phyloP scores from a whole-genome alignment of 2,797 vertebrate genomes.

The Notolepis coatsorum region DNA sequence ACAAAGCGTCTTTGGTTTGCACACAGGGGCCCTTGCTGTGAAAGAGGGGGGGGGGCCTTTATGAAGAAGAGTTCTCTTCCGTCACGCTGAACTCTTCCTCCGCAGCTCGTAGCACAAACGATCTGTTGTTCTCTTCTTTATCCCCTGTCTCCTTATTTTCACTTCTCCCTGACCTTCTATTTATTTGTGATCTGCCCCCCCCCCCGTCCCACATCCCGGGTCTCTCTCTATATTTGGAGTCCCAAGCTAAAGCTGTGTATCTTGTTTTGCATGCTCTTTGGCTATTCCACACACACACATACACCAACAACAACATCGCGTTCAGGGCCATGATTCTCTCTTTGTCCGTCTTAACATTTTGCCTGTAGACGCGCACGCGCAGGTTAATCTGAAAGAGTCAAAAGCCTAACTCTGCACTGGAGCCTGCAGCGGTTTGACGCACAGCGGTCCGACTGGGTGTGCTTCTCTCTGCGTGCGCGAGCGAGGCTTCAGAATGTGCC shows the following conservation, averaged over 20 bases:
- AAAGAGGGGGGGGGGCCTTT: neutral
- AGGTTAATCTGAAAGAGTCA: too few species aligned
- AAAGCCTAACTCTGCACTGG: too few species aligned
- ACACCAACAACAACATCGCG: neutral
- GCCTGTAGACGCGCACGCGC: too few species aligned
- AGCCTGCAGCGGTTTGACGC: too few species aligned
- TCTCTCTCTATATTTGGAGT: slow-evolving; percentile 2
- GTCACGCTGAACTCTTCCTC: too few species aligned
- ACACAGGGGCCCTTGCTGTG: slow-evolving; percentile 8
- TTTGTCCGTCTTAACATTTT: neutral
- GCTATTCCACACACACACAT: neutral
- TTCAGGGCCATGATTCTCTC: neutral
- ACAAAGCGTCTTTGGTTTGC: neutral
- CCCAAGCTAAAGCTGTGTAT: neutral
- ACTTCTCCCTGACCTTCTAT: neutral
- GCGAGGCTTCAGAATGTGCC: too few species aligned
- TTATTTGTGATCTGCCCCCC: slow-evolving; percentile 24
- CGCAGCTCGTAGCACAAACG: too few species aligned
- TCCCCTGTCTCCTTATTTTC: neutral
- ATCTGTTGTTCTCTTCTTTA: neutral
- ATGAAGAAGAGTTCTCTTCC: too few species aligned
- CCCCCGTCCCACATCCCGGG: too few species aligned
- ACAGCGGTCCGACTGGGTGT: too few species aligned
- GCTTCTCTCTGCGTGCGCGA: too few species aligned
- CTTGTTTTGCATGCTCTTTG: neutral